phyloP scores from a whole-genome alignment of 2,113 vertebrate species.

The Proterorhinus semilunaris region DNA sequence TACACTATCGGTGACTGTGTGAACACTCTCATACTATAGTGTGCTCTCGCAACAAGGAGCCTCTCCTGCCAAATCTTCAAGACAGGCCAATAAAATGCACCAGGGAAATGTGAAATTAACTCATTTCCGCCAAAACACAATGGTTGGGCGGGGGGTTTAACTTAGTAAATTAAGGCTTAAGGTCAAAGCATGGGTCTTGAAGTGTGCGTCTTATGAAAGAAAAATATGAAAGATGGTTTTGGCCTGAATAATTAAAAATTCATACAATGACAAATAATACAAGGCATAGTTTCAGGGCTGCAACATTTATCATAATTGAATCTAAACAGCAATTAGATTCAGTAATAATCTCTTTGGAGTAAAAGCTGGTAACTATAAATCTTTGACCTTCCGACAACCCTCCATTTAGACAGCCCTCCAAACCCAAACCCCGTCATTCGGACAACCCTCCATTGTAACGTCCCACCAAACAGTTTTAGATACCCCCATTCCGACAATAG shows the following conservation, averaged over 20 bases:
- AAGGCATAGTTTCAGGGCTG: neutral
- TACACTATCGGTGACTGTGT: slow-evolving; percentile 37
- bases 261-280: neutral
- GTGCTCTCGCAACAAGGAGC: slow-evolving; percentile 2
- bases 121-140: neutral
- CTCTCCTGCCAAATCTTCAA: slow-evolving; percentile 11
- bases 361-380: too few species aligned
- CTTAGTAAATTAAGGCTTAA: neutral
- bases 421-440: too few species aligned
- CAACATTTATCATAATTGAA: too few species aligned
- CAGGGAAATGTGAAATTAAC: slow-evolving; percentile 1
- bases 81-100: slow-evolving; percentile 10
- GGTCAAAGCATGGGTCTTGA: neutral
- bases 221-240: neutral
- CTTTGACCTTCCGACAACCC: too few species aligned
- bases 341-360: too few species aligned
- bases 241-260: neutral
- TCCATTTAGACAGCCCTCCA: too few species aligned
- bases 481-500: too few species aligned
- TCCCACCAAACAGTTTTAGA: too few species aligned
- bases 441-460: too few species aligned
- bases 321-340: too few species aligned
- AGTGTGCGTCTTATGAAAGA: neutral
- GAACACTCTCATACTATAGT: slow-evolving; percentile 43
- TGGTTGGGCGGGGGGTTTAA: neutral